Evolutionary conservation across 2,113 vertebrate species (phyloP).

Genomic region (Otocyon megalotis): DNA sequence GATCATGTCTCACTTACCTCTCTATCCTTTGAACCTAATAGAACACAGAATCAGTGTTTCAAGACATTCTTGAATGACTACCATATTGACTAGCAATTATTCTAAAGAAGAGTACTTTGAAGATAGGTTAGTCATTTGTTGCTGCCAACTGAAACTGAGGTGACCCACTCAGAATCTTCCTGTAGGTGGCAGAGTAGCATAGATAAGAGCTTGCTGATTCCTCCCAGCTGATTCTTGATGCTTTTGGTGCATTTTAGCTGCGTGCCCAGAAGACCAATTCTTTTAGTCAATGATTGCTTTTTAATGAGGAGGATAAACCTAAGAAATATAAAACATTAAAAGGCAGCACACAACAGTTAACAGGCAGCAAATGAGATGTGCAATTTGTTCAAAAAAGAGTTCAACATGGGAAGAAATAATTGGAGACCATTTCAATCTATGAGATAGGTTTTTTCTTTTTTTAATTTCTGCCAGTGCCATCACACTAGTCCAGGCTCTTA

Average conservation of each 20-base stretch:
- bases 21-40: neutral
- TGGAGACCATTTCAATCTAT: neutral
- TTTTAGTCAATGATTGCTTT: slow-evolving; percentile 17
- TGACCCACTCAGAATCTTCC: neutral
- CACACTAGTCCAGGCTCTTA: neutral
- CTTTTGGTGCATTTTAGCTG: slow-evolving; percentile 8
- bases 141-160: neutral
- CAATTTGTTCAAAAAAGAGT: neutral
- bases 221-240: neutral
- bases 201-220: neutral
- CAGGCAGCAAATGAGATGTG: neutral
- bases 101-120: neutral
- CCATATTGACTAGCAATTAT: neutral
- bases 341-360: neutral
- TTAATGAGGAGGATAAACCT: neutral
- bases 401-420: neutral
- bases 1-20: neutral
- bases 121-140: neutral
- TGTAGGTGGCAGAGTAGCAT: slow-evolving; percentile 42
- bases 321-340: slow-evolving; percentile 36
- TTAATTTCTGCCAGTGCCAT: neutral
- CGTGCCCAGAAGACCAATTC: neutral
- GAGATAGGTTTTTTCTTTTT: neutral
- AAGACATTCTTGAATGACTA: neutral
- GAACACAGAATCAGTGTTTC: neutral